Conservation (phyloP, 1,140 invertebrate genomes). For the Condylostylus longicornis region DNA sequence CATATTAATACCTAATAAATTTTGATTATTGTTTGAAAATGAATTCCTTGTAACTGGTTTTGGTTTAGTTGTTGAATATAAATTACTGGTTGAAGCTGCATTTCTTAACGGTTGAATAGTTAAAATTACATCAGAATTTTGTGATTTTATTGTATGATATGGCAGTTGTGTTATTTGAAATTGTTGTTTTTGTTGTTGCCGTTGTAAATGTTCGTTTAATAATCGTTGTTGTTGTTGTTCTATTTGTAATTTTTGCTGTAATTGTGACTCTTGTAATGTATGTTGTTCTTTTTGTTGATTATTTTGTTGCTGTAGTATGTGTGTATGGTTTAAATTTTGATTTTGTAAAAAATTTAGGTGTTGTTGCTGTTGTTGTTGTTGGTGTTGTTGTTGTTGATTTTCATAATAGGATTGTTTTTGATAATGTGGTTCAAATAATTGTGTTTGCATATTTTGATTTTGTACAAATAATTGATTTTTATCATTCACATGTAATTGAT, state of each 20-base stretch:
- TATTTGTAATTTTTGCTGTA: slow-evolving; percentile 9
- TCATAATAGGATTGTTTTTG: slow-evolving; percentile 29
- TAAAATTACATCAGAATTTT: too few relatives aligned
- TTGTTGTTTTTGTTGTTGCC: neutral
- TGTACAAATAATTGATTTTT: slow-evolving; percentile 11
- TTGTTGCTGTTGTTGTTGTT: slow-evolving; percentile 11
- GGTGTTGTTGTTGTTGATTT: slow-evolving; percentile 21
- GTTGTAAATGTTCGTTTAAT: neutral
- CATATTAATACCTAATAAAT: too few relatives aligned
- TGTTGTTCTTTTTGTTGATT: slow-evolving; percentile 11
- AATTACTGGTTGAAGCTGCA: slow-evolving; percentile 14
- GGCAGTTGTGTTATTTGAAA: slow-evolving; percentile 8
- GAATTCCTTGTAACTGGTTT: too few relatives aligned
- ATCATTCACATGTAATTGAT: slow-evolving; percentile 4
- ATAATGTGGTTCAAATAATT: slow-evolving; percentile 12
- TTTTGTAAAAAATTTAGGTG: too few relatives aligned
- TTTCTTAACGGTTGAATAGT: slow-evolving; percentile 18
- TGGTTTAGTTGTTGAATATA: slow-evolving; percentile 7
- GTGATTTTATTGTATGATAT: slow-evolving; percentile 3
- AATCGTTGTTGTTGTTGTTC: neutral
- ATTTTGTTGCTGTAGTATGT: neutral
- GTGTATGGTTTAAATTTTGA: slow-evolving; percentile 4
- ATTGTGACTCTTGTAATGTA: slow-evolving; percentile 13
- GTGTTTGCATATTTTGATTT: slow-evolving; percentile 5
- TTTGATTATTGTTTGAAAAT: too few relatives aligned